Percentiles rank a stretch among this genome's conserved stretches.
These are phyloP conservation scores for Porites lobata DNA, from an alignment of 92 coral and sea anemone genomes.

Conservation along the genomic window DNA sequence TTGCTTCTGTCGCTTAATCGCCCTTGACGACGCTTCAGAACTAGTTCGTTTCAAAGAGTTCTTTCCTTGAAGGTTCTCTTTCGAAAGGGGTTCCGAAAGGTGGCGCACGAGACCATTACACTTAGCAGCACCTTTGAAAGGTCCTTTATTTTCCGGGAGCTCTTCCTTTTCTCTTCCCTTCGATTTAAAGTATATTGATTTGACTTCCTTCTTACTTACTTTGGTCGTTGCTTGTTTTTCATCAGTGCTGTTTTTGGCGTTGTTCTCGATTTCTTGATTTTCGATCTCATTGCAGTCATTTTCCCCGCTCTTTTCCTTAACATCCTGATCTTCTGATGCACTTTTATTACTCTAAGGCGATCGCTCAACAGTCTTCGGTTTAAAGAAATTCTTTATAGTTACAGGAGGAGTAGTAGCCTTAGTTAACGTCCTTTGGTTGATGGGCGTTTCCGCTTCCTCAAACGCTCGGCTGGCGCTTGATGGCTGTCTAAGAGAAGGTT, in stretches of 20 bases:
- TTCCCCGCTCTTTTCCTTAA: background rate
- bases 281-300: background rate
- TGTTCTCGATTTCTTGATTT: background rate
- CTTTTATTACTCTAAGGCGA: background rate
- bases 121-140: background rate
- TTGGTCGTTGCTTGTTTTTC: background rate
- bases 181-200: constrained; percentile 28
- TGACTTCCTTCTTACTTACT: constrained; percentile 3
- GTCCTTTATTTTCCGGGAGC: background rate
- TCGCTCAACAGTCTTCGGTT: constrained; percentile 49
- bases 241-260: background rate
- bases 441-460: constrained; percentile 76
- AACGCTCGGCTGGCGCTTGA: constrained; percentile 57
- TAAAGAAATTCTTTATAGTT: constrained; percentile 90
- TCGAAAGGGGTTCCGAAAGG: constrained; percentile 16
- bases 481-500: constrained; percentile 39
- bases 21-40: constrained; percentile 29
- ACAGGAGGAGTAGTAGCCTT: constrained; percentile 92
- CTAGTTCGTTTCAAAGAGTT: constrained; percentile 67
- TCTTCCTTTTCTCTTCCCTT: background rate
- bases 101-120: constrained; percentile 16
- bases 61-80: constrained; percentile 41
- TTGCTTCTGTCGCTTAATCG: constrained; percentile 70
- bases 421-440: constrained; percentile 79
- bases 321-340: background rate